Evolutionary conservation across 1,140 invertebrate species (phyloP).

Genomic region (Dreissena rostriformis): DNA sequence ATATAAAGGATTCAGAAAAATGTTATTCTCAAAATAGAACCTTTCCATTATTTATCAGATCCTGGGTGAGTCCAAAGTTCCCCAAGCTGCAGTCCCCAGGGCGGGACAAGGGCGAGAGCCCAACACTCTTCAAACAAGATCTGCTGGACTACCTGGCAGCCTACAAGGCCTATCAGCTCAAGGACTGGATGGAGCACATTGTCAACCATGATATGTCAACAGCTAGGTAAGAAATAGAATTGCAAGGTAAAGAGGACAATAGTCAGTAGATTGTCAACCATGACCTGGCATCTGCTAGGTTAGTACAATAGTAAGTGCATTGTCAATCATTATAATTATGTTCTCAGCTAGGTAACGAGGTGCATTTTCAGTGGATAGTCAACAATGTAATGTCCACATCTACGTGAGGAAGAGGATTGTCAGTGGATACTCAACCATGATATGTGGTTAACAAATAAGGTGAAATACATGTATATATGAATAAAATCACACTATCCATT

Average conservation of each 20-base stretch:
- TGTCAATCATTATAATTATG: not conserved
- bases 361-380: no score
- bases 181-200: conserved; percentile 89
- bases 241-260: conserved; percentile 85
- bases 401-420: no score
- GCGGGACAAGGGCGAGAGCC: conserved; percentile 86
- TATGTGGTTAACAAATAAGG: no score
- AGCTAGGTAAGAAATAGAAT: conserved; percentile 85
- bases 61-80: conserved; percentile 94
- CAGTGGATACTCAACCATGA: no score
- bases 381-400: no score
- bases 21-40: no score
- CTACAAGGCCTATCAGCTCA: conserved; percentile 87
- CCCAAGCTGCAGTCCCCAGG: conserved; percentile 77
- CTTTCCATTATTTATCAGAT: conserved; percentile 77
- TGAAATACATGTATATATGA: no score
- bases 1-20: no score
- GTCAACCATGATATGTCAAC: conserved; percentile 89
- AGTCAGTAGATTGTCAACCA: no score
- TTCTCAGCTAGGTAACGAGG: not conserved
- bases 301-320: not conserved
- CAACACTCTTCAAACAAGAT: conserved; percentile 92
- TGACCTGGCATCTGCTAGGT: no score
- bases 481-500: no score
- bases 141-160: conserved; percentile 90